Percentiles rank a stretch among this genome's conserved stretches.
phyloP scores from a whole-genome alignment of 1,140 invertebrate species.

The Lasaia peninsularis region DNA sequence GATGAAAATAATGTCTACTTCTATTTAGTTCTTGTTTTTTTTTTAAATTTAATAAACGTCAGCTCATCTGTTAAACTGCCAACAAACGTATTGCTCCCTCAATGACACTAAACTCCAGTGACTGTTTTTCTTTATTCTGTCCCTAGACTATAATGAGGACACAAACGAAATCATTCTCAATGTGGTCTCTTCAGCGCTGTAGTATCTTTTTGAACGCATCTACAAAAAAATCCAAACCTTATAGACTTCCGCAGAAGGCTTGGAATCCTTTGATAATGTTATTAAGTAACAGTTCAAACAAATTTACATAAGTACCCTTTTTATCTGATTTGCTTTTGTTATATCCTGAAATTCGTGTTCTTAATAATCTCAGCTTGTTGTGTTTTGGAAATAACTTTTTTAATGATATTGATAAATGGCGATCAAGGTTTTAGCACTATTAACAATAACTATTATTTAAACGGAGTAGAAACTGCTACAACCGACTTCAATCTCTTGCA shows the following conservation, averaged over 20 bases:
- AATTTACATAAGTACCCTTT: conserved; percentile 19
- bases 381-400: conserved; percentile 11
- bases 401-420: conserved; percentile 14
- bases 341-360: conserved; percentile 17
- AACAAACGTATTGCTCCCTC: conserved; percentile 1
- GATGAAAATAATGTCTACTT: too few species aligned
- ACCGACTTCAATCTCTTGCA: too few species aligned
- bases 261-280: neutral
- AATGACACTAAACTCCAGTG: conserved; percentile 11
- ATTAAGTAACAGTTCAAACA: conserved; percentile 10
- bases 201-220: conserved; percentile 1
- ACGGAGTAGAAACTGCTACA: too few species aligned
- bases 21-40: too few species aligned
- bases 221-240: neutral
- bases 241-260: neutral
- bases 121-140: conserved; percentile 16
- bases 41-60: neutral
- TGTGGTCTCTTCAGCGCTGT: conserved; percentile 14
- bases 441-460: too few species aligned
- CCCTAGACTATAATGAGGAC: conserved; percentile 18
- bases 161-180: conserved; percentile 20
- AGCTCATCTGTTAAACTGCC: neutral
- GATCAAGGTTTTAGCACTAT: neutral
- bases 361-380: conserved; percentile 16
- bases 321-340: conserved; percentile 18